Evolutionary conservation across 2,888 invertebrate species (phyloP).

Genomic region (Onthophagus sagittarius): DNA sequence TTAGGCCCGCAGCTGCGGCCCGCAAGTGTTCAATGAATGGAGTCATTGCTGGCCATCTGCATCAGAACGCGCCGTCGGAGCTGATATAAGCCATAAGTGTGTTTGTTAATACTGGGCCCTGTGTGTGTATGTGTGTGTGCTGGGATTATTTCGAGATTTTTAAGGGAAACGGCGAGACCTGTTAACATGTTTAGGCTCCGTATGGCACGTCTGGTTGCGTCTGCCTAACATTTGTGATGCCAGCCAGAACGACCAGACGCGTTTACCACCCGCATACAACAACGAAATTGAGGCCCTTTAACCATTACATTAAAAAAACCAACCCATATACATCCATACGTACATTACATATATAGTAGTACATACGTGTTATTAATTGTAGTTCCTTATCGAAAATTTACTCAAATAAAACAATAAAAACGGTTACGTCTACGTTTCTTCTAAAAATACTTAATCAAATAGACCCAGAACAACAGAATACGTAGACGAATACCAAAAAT

Average conservation of each 20-base stretch:
- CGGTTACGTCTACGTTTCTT: neutral
- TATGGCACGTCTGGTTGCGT: neutral
- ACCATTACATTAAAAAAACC: neutral
- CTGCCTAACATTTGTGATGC: slow-evolving; percentile 1
- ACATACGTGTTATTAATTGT: neutral
- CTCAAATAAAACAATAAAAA: neutral
- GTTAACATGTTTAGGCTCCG: slow-evolving; percentile 7
- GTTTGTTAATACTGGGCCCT: slow-evolving; percentile 5
- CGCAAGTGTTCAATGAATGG: slow-evolving; percentile 43
- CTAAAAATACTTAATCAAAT: neutral
- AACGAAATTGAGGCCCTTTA: neutral
- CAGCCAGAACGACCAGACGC: neutral
- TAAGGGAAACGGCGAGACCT: slow-evolving; percentile 10
- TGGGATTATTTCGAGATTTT: slow-evolving; percentile 15
- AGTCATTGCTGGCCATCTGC: slow-evolving; percentile 31
- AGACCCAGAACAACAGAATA: neutral
- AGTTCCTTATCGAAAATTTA: neutral
- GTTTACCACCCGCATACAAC: neutral
- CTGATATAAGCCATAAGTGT: slow-evolving; percentile 25
- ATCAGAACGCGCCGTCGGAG: slow-evolving; percentile 22
- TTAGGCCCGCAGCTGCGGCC: slow-evolving; percentile 41
- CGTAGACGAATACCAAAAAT: neutral
- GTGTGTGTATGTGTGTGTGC: neutral
- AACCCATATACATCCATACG: too few relatives aligned
- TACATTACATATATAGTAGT: too few relatives aligned